These are phyloP conservation scores for Phyllotreta striolata DNA, from an alignment of 2,888 invertebrate species.

Conservation along the genomic window DNA sequence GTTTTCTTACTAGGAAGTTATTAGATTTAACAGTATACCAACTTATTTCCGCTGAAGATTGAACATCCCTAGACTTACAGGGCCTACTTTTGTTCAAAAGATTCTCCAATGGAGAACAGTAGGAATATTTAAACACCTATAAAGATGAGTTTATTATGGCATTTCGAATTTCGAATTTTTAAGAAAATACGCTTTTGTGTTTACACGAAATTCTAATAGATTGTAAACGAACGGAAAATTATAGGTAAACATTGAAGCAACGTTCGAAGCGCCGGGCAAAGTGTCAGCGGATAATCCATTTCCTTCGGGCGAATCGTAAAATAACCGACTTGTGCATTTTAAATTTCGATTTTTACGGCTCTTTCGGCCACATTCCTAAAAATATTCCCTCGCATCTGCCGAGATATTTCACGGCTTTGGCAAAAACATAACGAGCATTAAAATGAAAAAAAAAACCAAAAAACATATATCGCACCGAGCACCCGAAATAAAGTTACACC, in stretches of 20 bases:
- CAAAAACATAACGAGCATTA: constrained; percentile 27
- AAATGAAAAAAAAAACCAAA: constrained; percentile 21
- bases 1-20: no score
- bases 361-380: constrained; percentile 31
- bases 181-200: no score
- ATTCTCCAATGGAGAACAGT: no score
- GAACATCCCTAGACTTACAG: no score
- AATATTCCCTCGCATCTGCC: constrained; percentile 34
- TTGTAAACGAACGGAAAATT: constrained; percentile 1
- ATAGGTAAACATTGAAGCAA: constrained; percentile 20
- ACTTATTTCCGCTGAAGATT: no score
- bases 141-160: no score
- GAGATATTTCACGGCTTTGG: constrained; percentile 31
- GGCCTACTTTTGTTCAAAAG: no score
- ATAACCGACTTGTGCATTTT: constrained; percentile 23
- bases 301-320: constrained; percentile 24
- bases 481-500: constrained; percentile 9
- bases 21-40: no score
- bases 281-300: constrained; percentile 9
- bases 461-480: constrained; percentile 1
- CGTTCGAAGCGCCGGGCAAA: constrained; percentile 10
- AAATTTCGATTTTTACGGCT: constrained; percentile 21
- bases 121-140: no score
- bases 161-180: no score
- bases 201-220: no score